These are phyloP conservation scores for Vombatus ursinus DNA, from an alignment of 2,113 vertebrate genomes.

Conservation along the genomic window DNA sequence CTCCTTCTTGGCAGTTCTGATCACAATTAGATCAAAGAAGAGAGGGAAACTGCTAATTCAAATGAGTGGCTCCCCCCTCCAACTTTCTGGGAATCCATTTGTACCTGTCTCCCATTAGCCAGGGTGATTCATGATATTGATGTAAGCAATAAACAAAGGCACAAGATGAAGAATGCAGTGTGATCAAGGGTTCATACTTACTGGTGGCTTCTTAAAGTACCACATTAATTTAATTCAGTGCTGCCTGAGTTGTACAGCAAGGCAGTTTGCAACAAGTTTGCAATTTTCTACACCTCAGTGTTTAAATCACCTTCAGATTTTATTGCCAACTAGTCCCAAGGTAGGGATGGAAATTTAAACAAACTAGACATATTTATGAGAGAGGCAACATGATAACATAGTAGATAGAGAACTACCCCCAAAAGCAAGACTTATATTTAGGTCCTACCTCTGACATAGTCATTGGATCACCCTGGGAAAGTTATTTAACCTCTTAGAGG, in stretches of 20 bases:
- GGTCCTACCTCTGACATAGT: background rate
- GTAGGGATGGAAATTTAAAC: background rate
- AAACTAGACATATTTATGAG: background rate
- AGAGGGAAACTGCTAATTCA: background rate
- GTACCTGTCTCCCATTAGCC: slow-evolving; percentile 1
- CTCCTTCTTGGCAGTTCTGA: background rate
- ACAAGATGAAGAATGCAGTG: background rate
- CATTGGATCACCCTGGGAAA: background rate
- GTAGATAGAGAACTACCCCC: background rate
- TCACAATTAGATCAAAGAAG: background rate
- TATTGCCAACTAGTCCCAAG: background rate
- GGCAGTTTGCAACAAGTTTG: background rate
- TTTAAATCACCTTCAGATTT: background rate
- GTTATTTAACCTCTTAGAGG: background rate
- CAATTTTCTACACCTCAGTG: background rate
- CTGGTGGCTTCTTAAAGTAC: background rate
- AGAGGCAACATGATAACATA: background rate
- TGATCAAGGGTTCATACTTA: background rate
- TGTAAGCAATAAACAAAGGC: background rate
- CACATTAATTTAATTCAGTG: background rate
- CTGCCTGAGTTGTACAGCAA: background rate
- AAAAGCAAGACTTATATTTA: background rate
- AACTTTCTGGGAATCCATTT: background rate
- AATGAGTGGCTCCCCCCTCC: background rate
- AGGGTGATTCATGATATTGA: background rate